A percentile compares a stretch with the other conserved stretches of the same genome.
These are phyloP conservation scores for Pogonomyrmex californicus DNA, from an alignment of 1,140 invertebrate genomes.

Conservation along the genomic window DNA sequence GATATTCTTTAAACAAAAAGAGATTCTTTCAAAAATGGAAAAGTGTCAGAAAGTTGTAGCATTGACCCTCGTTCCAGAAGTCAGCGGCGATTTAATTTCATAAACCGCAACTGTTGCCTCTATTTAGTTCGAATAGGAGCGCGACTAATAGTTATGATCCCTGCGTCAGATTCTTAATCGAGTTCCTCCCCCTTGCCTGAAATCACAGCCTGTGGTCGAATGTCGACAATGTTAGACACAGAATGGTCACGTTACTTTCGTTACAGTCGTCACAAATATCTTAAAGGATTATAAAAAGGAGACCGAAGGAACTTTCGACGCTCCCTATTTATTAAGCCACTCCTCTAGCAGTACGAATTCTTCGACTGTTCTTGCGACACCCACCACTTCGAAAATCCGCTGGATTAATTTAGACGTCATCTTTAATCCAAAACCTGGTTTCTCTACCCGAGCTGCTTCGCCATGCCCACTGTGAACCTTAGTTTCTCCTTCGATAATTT, in stretches of 20 bases:
- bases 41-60: not conserved
- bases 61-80: conserved; percentile 78
- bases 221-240: conserved; percentile 23
- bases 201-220: conserved; percentile 45
- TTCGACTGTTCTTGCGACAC: conserved; percentile 24
- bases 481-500: conserved; percentile 82
- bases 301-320: not conserved
- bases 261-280: not conserved
- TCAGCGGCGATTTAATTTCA: conserved; percentile 85
- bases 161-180: conserved; percentile 68
- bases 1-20: not conserved
- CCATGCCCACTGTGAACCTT: not conserved
- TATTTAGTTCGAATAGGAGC: conserved; percentile 83
- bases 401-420: conserved; percentile 61
- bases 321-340: conserved; percentile 14
- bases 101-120: conserved; percentile 87
- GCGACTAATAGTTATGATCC: conserved; percentile 83
- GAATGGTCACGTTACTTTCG: not conserved
- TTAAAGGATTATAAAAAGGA: not conserved
- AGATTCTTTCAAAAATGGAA: not conserved
- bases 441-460: not conserved
- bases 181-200: conserved; percentile 42
- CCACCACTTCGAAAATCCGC: not conserved
- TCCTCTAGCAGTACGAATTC: conserved; percentile 17
- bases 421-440: conserved; percentile 53